Evolutionary conservation across 2,888 invertebrate genomes (phyloP).

Genomic region (Kryphioiulus occultus): DNA sequence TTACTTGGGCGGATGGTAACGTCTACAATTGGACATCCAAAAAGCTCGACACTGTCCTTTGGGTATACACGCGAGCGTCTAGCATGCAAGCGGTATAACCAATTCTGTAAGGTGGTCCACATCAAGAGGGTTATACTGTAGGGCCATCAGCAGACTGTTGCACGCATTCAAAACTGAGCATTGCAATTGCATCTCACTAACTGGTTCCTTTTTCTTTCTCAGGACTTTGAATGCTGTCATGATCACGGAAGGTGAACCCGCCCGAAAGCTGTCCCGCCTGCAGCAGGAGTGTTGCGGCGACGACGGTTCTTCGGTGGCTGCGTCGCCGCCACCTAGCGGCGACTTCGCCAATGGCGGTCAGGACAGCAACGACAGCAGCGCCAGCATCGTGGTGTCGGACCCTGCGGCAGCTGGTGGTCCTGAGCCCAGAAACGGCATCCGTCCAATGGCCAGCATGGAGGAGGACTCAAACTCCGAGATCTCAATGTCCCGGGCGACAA

Average conservation of each 20-base stretch:
- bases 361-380: conserved; percentile 39
- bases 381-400: conserved; percentile 34
- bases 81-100: too few relatives aligned
- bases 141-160: too few relatives aligned
- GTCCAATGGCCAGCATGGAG: neutral
- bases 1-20: too few relatives aligned
- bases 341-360: neutral
- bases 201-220: neutral
- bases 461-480: conserved; percentile 24
- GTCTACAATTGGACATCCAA: too few relatives aligned
- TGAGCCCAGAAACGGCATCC: neutral
- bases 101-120: too few relatives aligned
- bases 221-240: conserved; percentile 29
- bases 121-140: too few relatives aligned
- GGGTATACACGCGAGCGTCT: too few relatives aligned
- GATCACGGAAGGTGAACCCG: conserved; percentile 44
- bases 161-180: too few relatives aligned
- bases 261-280: conserved; percentile 40
- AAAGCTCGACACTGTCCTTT: too few relatives aligned
- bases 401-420: neutral
- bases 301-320: neutral
- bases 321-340: neutral
- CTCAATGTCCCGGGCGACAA: conserved; percentile 29
- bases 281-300: conserved; percentile 37
- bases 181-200: neutral